Conservation (phyloP, 2,888 invertebrate genomes). For the Autographa gamma region DNA sequence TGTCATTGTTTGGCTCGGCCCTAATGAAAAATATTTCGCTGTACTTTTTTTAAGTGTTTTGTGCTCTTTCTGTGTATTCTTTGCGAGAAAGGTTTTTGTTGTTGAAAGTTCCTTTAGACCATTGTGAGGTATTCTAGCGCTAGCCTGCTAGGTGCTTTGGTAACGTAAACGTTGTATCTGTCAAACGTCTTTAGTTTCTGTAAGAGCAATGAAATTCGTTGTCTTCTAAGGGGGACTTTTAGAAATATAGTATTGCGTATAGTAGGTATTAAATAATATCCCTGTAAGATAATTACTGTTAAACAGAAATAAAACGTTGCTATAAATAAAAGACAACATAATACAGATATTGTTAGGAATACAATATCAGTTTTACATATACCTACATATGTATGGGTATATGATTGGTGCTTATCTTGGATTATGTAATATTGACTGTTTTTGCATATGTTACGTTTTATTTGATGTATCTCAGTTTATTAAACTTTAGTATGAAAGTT, state of each 20-base stretch:
- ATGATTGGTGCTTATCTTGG: too few relatives aligned
- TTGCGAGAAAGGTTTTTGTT: slow-evolving; percentile 44
- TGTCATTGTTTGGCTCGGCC: slow-evolving; percentile 77
- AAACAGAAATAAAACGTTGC: too few relatives aligned
- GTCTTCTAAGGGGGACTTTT: neutral
- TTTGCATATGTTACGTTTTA: too few relatives aligned
- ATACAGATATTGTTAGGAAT: too few relatives aligned
- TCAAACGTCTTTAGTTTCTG: slow-evolving; percentile 5
- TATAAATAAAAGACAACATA: too few relatives aligned
- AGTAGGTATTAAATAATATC: too few relatives aligned
- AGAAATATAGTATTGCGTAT: too few relatives aligned
- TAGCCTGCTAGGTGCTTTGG: slow-evolving; percentile 18
- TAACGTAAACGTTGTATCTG: slow-evolving; percentile 10
- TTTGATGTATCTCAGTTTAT: too few relatives aligned
- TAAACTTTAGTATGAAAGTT: neutral
- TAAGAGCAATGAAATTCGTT: neutral
- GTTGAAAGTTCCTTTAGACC: slow-evolving; percentile 28
- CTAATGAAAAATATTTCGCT: slow-evolving; percentile 87
- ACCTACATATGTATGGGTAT: too few relatives aligned
- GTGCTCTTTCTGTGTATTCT: slow-evolving; percentile 57
- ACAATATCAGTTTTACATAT: too few relatives aligned
- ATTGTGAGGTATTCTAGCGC: slow-evolving; percentile 36
- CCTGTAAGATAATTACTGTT: too few relatives aligned
- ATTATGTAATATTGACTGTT: too few relatives aligned
- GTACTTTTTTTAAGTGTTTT: slow-evolving; percentile 75